Conservation (phyloP, 2,888 invertebrate species). For the Eurytoma californica region DNA sequence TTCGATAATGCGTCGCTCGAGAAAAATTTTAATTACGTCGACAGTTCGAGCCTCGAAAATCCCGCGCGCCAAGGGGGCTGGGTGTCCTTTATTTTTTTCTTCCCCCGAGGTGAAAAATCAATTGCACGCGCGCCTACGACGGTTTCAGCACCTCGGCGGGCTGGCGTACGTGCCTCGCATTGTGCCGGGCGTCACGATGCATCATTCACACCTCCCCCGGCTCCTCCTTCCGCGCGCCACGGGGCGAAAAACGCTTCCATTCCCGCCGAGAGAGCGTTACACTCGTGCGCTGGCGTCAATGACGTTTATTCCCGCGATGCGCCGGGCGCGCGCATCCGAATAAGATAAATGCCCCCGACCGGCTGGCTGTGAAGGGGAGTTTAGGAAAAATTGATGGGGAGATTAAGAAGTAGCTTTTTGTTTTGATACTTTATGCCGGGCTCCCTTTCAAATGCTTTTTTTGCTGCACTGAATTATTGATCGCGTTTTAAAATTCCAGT, state of each 20-base stretch:
- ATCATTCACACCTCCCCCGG: slow-evolving; percentile 43
- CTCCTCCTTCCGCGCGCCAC: not conserved
- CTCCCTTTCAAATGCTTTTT: no score
- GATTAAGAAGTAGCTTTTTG: no score
- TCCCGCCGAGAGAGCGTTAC: slow-evolving; percentile 41
- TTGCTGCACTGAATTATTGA: no score
- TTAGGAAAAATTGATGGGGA: not conserved
- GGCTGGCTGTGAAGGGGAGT: not conserved
- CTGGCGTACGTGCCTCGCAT: slow-evolving; percentile 54
- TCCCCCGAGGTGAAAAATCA: slow-evolving; percentile 40
- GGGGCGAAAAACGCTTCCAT: slow-evolving; percentile 45
- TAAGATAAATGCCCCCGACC: slow-evolving; percentile 48
- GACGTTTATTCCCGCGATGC: slow-evolving; percentile 34
- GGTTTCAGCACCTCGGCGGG: slow-evolving; percentile 11
- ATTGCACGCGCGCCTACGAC: slow-evolving; percentile 22
- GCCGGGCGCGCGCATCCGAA: slow-evolving; percentile 38
- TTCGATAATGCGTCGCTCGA: no score
- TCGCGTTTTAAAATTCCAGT: no score
- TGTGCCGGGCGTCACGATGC: slow-evolving; percentile 20
- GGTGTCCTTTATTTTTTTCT: not conserved
- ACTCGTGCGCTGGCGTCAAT: slow-evolving; percentile 34
- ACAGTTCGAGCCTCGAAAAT: no score
- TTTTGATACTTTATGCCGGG: no score
- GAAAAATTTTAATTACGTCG: no score
- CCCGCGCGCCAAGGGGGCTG: not conserved